Conservation (phyloP, 2,797 vertebrate species). For the Myripristis jacobus region DNA sequence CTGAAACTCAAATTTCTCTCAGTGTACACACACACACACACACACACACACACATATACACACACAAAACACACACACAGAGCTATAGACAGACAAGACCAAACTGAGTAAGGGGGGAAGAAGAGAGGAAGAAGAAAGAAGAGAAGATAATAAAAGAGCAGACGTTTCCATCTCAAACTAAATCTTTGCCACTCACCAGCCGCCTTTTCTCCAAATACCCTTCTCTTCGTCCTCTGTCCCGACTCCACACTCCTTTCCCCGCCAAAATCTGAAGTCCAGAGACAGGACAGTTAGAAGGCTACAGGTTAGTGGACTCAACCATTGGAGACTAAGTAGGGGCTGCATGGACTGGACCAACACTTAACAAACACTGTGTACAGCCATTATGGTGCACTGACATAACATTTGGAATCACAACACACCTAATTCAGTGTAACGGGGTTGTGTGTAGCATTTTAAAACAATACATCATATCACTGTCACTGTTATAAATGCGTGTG, state of each 20-base stretch:
- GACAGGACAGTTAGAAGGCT: constrained; percentile 36
- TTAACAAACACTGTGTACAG: no score
- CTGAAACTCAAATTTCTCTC: background rate
- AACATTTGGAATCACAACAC: no score
- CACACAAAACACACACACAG: background rate
- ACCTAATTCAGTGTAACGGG: no score
- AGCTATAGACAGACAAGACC: background rate
- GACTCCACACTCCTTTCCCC: constrained; percentile 31
- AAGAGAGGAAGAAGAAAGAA: background rate
- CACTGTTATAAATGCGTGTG: no score
- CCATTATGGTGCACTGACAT: no score
- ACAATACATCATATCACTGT: no score
- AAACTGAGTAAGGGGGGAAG: background rate
- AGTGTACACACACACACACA: background rate
- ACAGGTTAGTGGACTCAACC: constrained; percentile 27
- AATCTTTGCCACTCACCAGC: constrained; percentile 64
- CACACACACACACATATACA: background rate
- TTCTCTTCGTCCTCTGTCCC: constrained; percentile 68
- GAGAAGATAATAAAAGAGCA: background rate
- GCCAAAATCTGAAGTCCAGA: constrained; percentile 57
- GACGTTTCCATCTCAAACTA: constrained; percentile 5
- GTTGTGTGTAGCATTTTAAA: no score
- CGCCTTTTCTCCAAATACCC: constrained; percentile 46
- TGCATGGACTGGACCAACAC: constrained; percentile 10
- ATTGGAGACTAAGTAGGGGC: constrained; percentile 23